A percentile compares a stretch with the other conserved stretches of the same genome.
Conservation (phyloP, 2,797 vertebrate genomes). For the Onychomys torridus region DNA sequence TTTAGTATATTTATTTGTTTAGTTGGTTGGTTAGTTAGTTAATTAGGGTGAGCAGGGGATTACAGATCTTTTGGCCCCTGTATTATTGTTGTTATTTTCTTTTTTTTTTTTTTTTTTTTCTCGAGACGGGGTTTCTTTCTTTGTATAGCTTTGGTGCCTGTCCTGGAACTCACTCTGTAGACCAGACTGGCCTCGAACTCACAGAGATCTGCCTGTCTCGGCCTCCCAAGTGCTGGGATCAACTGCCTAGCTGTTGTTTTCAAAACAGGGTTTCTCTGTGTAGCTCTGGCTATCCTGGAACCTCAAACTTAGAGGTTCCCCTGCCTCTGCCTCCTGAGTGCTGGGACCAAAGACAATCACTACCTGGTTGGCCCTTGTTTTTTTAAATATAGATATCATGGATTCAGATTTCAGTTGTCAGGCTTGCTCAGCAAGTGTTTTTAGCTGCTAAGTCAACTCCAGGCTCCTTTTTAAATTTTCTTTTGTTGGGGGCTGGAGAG, state of each 20-base stretch:
- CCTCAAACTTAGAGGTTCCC: background rate
- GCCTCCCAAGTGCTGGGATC: too few species aligned
- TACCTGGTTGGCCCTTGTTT: too few species aligned
- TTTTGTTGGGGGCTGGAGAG: background rate
- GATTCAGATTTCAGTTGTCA: background rate
- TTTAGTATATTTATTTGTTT: background rate
- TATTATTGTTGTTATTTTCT: background rate
- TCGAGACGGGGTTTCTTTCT: too few species aligned
- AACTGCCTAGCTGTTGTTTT: background rate
- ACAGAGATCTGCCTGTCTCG: too few species aligned
- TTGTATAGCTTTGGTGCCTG: too few species aligned
- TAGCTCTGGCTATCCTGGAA: background rate
- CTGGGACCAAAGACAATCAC: too few species aligned
- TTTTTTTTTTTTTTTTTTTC: too few species aligned
- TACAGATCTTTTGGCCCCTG: background rate
- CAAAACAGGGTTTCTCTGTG: background rate
- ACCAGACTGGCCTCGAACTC: too few species aligned
- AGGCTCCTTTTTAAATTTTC: background rate
- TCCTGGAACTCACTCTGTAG: too few species aligned
- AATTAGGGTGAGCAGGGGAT: background rate
- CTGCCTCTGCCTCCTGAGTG: background rate
- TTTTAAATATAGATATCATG: background rate
- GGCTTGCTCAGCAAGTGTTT: background rate
- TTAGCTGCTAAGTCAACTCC: background rate
- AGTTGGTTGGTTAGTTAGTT: background rate